Percentiles rank a stretch among this genome's conserved stretches.
phyloP scores from a whole-genome alignment of 2,113 vertebrate genomes.

The Tauraco erythrolophus region DNA sequence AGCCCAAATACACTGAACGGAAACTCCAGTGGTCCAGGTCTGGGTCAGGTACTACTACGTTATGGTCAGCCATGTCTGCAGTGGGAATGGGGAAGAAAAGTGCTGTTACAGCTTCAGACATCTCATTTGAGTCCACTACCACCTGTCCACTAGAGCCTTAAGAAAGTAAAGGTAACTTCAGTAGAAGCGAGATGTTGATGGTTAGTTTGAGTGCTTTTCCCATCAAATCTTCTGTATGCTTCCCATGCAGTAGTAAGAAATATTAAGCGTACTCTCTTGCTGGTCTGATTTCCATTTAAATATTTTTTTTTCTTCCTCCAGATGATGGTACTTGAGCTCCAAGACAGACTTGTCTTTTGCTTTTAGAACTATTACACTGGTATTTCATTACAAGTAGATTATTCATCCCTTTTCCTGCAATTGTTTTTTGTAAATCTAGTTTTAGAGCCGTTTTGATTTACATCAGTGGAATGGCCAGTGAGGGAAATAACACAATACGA shows the following conservation, averaged over 20 bases:
- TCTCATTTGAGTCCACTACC: background rate
- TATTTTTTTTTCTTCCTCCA: background rate
- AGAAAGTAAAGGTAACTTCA: background rate
- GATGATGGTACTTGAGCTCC: background rate
- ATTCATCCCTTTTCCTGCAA: constrained; percentile 4
- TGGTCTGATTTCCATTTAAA: background rate
- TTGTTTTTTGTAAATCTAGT: constrained; percentile 12
- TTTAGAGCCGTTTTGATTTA: constrained; percentile 40
- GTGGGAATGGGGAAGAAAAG: background rate
- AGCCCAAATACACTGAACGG: background rate
- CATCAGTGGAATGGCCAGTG: constrained; percentile 9
- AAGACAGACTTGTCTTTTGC: background rate
- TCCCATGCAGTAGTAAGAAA: background rate
- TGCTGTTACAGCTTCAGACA: background rate
- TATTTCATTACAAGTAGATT: constrained; percentile 17
- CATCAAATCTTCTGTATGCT: background rate
- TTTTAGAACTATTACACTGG: background rate
- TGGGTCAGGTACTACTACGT: background rate
- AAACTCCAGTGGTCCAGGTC: background rate
- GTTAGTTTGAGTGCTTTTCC: background rate
- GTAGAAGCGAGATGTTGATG: background rate
- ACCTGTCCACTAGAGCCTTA: background rate
- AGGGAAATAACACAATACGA: constrained; percentile 9
- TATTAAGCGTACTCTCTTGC: background rate
- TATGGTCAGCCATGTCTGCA: background rate